Percentiles rank a stretch among this genome's conserved stretches.
phyloP scores from a whole-genome alignment of 1,140 invertebrate species.

The Drosophila virilis region DNA sequence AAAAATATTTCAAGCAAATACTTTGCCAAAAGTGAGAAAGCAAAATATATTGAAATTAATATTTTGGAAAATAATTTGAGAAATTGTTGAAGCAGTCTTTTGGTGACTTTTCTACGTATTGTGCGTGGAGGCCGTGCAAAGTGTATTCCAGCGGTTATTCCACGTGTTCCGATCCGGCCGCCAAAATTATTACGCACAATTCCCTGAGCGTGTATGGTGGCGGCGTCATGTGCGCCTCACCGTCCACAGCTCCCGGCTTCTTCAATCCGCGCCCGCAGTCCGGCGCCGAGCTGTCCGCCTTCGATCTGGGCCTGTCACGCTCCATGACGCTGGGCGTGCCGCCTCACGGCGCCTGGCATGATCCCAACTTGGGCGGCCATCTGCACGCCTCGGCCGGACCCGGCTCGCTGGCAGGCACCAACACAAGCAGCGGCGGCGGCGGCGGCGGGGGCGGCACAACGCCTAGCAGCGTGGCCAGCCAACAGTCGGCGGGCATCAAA shows the following conservation, averaged over 20 bases:
- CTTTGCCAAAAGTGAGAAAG: slow-evolving; percentile 11
- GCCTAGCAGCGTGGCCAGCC: slow-evolving; percentile 80
- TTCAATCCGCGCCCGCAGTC: slow-evolving; percentile 83
- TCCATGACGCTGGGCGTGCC: slow-evolving; percentile 90
- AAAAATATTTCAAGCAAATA: slow-evolving; percentile 22
- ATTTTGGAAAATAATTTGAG: not conserved
- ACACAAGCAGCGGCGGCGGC: slow-evolving; percentile 70
- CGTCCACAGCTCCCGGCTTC: slow-evolving; percentile 84
- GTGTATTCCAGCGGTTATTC: slow-evolving; percentile 79
- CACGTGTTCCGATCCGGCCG: slow-evolving; percentile 82
- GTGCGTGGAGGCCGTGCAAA: slow-evolving; percentile 55
- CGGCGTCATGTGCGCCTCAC: slow-evolving; percentile 84
- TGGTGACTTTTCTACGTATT: slow-evolving; percentile 19
- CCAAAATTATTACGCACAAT: slow-evolving; percentile 85
- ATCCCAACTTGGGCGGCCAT: slow-evolving; percentile 85
- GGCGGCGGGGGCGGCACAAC: slow-evolving; percentile 72
- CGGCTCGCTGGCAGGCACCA: slow-evolving; percentile 78
- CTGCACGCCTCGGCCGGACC: slow-evolving; percentile 82
- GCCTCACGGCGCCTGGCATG: slow-evolving; percentile 88
- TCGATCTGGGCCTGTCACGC: slow-evolving; percentile 87
- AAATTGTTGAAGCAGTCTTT: slow-evolving; percentile 6
- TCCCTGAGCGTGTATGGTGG: slow-evolving; percentile 84
- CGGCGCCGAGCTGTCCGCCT: slow-evolving; percentile 83
- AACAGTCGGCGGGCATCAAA: slow-evolving; percentile 80
- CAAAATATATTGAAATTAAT: slow-evolving; percentile 9